Evolutionary conservation across 2,888 invertebrate genomes (phyloP), one percentile per base, ranked within the genome.

Genomic region (Siphlonurus alternatus): DNA sequence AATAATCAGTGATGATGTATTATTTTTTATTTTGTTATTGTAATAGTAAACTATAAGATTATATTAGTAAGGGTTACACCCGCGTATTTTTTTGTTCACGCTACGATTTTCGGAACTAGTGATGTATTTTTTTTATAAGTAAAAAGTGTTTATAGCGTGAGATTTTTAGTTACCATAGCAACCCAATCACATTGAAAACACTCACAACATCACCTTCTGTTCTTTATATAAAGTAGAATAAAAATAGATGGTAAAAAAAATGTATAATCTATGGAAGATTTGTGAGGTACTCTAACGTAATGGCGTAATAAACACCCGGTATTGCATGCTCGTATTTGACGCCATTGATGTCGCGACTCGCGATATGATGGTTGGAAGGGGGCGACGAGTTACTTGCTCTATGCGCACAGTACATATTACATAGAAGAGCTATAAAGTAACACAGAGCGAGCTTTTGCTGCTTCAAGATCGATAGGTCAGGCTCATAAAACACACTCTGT

Each of bases 401-500:
- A n/a, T n/a, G n/a, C n/a, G n/a, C 38, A 38, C 38, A 38, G 5
- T 38, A 38, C 15, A 38, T 15, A 38, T 38, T 38, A 38, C 15
- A 38, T 5, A 38, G 38, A 38, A 15, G 15, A 38, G 38, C 38
- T 38, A 38, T 38, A 38, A 38, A 38, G 38, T 38, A 38, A 10
- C 38, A 38, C 38, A 38, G 38, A 38, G 7, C 38, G 15, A 10
- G 15, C 15, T 10, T 5, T 15, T 38, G 15, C 15, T 10, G 38
- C 38, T 38, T 38, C 15, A 56, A 56, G 56, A 56, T 56, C 56
- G 56, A 56, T 56, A 56, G 56, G 56, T 56, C 56, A 22, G 5
- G 20, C n/a, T 56, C 56, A 22, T 56, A 56, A 56, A 56, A 56
- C 56, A 56, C 56, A 56, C 19, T 56, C 56, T 56, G 56, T 56